phyloP scores from a whole-genome alignment of 2,888 invertebrate species.

The Leptarthrus brevirostris region DNA sequence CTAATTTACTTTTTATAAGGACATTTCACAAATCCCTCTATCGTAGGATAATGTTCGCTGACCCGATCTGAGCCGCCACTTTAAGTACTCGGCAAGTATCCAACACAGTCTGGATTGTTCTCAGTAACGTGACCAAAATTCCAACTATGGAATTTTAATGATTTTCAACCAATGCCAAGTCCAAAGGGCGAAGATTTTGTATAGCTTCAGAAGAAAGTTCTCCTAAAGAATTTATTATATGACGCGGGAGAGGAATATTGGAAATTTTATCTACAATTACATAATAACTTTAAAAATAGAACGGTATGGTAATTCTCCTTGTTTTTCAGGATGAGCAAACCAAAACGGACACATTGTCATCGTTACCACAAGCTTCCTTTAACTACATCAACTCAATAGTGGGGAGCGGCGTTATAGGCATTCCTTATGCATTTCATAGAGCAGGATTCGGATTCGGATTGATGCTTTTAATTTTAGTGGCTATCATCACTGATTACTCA shows the following conservation, averaged over 20 bases:
- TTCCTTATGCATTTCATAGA: constrained; percentile 83
- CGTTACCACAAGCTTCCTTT: constrained; percentile 81
- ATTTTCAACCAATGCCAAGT: no score
- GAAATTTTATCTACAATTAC: background rate
- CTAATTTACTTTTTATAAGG: no score
- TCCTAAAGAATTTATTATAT: no score
- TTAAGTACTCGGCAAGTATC: no score
- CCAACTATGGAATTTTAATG: no score
- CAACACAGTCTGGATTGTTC: no score
- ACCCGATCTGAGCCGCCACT: no score
- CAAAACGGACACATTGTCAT: constrained; percentile 71
- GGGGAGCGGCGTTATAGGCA: constrained; percentile 87
- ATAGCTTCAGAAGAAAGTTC: no score
- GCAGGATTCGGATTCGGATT: constrained; percentile 84
- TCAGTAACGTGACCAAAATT: no score
- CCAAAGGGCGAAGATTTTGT: no score
- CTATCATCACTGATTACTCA: constrained; percentile 83
- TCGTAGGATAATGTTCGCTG: no score
- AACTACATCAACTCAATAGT: constrained; percentile 91
- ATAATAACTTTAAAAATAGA: background rate
- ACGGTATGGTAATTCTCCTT: background rate
- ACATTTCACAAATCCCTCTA: no score
- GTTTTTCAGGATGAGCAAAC: constrained; percentile 50
- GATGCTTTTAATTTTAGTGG: constrained; percentile 76
- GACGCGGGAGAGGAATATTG: background rate